Base-by-base conservation (phyloP, 2,888 invertebrate species). In the Ptilodon capucinus region DNA sequence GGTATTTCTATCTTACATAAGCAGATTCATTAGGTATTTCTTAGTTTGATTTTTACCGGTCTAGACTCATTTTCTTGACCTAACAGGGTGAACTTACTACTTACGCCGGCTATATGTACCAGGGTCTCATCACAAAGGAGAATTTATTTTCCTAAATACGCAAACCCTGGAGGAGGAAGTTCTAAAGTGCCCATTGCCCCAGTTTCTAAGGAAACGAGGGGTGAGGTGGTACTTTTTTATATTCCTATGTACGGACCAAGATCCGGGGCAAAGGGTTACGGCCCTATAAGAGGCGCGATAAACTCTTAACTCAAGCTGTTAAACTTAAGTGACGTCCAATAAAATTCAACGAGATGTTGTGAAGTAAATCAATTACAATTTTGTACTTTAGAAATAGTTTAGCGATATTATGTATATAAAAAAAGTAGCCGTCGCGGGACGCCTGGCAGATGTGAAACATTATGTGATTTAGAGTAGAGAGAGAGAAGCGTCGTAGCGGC, bases 221-320 rank as follows among this genome's bases (percentile, higher is more conserved):
- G 44, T 57, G 32, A 32, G 51, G 42, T 55, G 42, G 44, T 59
- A 38, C 44, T 63, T 59, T 59, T 61, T 53, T 50, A 45, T 28
- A 23, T 32, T 30, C 38, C 19, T 17, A 43, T 2, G 39, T 39
- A 14, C 44, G 23, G 28, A 40, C 18, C 14, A 11, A 49, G 44
- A 66, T 62, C 64, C 48, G 51, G 58, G 51, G 35, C 56, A 50
- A 11, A 45, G 51, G 56, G 51, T 58, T 54, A 54, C 41, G 44
- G 46, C 54, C 57, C 48, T 51, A 43, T 46, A 34, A 49, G 48
- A 42, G 51, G 54, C 51, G 42, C 54, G 32, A 63, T 67, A 58
- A 63, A 59, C 39, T 54, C 41, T 28, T 21, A 14, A 40, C 35
- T 39, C 43, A 41, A 53, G 51, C 44, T 39, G 32, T 40, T 40